Evolutionary conservation across 2,113 vertebrate species (phyloP).

Genomic region (Cyprinodon tularosa): DNA sequence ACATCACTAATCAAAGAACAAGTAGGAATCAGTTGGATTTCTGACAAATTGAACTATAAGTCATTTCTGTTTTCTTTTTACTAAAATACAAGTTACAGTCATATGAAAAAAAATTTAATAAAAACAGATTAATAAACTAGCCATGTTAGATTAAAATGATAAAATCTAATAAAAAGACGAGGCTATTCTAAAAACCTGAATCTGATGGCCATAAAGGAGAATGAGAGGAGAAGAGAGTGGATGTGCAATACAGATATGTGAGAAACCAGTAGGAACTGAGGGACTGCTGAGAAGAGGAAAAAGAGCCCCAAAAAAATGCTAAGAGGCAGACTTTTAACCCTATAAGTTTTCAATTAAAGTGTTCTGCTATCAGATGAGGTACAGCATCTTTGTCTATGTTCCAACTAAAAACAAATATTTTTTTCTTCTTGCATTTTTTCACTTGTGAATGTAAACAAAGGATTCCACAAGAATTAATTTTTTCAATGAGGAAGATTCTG

Average conservation of each 20-base stretch:
- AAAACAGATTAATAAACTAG: neutral
- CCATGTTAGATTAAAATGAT: neutral
- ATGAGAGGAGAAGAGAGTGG: constrained; percentile 21
- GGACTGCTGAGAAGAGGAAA: constrained; percentile 8
- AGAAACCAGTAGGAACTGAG: constrained; percentile 1
- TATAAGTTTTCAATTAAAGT: constrained; percentile 33
- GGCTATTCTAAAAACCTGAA: neutral
- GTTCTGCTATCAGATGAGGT: constrained; percentile 23
- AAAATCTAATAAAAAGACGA: neutral
- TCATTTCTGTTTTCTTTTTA: neutral
- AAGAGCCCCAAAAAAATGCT: constrained; percentile 1
- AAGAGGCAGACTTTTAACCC: constrained; percentile 40
- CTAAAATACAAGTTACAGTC: neutral
- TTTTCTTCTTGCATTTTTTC: neutral
- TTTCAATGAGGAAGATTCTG: constrained; percentile 25
- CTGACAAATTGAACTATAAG: neutral
- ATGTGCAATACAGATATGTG: constrained; percentile 32
- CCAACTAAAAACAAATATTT: constrained; percentile 8
- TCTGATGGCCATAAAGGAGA: constrained; percentile 21
- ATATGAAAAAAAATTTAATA: neutral
- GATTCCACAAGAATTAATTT: neutral
- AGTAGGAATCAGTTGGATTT: neutral
- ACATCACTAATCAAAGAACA: neutral
- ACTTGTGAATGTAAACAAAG: neutral
- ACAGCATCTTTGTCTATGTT: constrained; percentile 1